Conservation (phyloP, 2,113 vertebrate species). For the Mugil cephalus region DNA sequence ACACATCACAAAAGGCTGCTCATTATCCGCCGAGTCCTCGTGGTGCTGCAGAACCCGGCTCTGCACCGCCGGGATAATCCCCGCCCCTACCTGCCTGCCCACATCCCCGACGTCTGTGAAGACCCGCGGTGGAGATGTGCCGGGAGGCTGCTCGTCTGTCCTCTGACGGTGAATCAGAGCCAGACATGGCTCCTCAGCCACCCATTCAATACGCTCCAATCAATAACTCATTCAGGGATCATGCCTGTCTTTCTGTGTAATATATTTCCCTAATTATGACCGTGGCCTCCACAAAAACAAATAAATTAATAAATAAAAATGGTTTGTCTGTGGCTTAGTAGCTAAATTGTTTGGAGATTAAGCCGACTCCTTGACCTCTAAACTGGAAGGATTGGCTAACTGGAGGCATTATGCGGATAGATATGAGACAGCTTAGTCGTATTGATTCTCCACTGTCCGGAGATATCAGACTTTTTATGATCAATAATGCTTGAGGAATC, state of each 20-base stretch:
- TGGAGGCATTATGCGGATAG: conserved; percentile 52
- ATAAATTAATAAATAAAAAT: background rate
- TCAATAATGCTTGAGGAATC: conserved; percentile 66
- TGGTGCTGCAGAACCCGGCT: conserved; percentile 47
- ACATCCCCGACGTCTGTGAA: conserved; percentile 28
- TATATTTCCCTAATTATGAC: conserved; percentile 50
- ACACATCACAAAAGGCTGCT: conserved; percentile 67
- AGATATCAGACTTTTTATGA: conserved; percentile 64
- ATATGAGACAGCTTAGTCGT: conserved; percentile 68
- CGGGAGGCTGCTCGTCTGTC: conserved; percentile 8
- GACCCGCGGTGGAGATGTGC: conserved; percentile 29
- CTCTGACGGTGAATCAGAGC: conserved; percentile 43
- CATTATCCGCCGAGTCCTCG: conserved; percentile 63
- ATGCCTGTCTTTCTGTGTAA: conserved; percentile 13
- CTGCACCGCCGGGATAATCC: conserved; percentile 50
- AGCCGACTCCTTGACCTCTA: conserved; percentile 68
- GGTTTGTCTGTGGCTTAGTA: conserved; percentile 9
- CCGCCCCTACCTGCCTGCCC: background rate
- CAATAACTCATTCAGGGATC: conserved; percentile 50
- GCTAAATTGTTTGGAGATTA: conserved; percentile 54
- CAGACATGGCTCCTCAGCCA: conserved; percentile 13
- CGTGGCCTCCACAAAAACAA: background rate
- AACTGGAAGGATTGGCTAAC: conserved; percentile 67
- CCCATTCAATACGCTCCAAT: conserved; percentile 34
- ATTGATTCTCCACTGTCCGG: conserved; percentile 63